Conservation (phyloP, 2,113 vertebrate genomes). For the Ctenodactylus gundi region DNA sequence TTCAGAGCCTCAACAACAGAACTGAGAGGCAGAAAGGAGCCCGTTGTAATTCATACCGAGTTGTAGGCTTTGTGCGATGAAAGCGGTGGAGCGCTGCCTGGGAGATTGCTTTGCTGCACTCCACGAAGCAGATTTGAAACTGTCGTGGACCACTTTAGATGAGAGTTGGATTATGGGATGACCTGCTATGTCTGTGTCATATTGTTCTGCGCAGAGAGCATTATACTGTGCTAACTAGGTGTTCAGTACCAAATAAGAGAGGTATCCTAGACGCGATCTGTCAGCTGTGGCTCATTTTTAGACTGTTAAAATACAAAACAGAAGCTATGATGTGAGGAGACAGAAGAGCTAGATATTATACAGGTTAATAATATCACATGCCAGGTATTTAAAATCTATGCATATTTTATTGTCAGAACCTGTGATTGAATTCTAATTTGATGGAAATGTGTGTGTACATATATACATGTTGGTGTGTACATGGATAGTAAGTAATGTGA, state of each 20-base stretch:
- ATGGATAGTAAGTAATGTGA: constrained; percentile 11
- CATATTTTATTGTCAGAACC: constrained; percentile 20
- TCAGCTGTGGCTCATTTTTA: constrained; percentile 90
- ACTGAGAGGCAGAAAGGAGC: constrained; percentile 93
- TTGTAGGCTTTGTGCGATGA: constrained; percentile 99
- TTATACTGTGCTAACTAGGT: constrained; percentile 98
- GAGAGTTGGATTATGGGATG: constrained; percentile 99
- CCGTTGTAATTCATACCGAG: constrained; percentile 99
- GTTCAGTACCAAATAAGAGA: constrained; percentile 93
- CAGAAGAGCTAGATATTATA: constrained; percentile 68
- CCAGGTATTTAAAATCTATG: constrained; percentile 69
- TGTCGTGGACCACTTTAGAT: constrained; percentile 98
- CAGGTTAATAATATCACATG: constrained; percentile 58
- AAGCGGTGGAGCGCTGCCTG: constrained; percentile 98
- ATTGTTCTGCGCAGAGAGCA: constrained; percentile 95
- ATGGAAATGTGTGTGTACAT: constrained; percentile 43
- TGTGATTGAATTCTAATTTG: constrained; percentile 21
- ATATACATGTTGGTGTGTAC: background rate
- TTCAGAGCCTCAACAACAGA: constrained; percentile 88
- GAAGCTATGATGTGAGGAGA: constrained; percentile 82
- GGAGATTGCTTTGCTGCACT: constrained; percentile 99
- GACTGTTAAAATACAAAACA: constrained; percentile 87
- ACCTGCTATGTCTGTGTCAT: constrained; percentile 99
- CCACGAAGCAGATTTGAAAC: constrained; percentile 99
- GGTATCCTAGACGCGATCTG: constrained; percentile 89